A percentile compares a stretch with the other conserved stretches of the same genome.
These are phyloP conservation scores for Latrodectus geometricus DNA, from an alignment of 1,140 invertebrate species.

Conservation along the genomic window DNA sequence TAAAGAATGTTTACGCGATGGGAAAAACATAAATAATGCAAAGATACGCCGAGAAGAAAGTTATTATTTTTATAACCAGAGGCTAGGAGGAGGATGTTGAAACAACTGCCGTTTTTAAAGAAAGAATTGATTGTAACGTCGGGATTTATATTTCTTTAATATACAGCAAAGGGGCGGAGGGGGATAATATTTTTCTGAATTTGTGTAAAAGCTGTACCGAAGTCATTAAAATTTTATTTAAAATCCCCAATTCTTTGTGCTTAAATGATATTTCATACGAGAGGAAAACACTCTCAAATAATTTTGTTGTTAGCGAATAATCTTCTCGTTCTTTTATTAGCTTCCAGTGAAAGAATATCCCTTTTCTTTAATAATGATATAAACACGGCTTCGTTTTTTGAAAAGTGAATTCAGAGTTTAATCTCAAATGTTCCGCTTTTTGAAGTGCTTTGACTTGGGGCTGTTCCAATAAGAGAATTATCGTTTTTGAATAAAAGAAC, in stretches of 20 bases:
- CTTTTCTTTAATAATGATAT: neutral
- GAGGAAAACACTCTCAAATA: neutral
- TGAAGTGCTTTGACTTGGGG: neutral
- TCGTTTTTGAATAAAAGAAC: too few relatives aligned
- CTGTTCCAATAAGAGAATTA: too few relatives aligned
- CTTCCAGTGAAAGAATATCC: neutral
- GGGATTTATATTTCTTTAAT: neutral
- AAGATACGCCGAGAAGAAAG: neutral
- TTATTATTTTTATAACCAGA: neutral
- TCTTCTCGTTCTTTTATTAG: neutral
- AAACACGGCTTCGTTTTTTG: neutral
- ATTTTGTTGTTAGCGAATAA: neutral
- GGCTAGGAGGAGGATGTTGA: neutral
- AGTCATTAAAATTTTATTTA: slow-evolving; percentile 1
- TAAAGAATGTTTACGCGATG: neutral
- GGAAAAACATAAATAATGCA: neutral
- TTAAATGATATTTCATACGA: neutral
- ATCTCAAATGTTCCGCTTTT: neutral
- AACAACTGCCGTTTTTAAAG: neutral
- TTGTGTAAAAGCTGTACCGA: neutral
- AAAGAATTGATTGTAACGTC: neutral
- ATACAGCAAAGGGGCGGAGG: neutral
- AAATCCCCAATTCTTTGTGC: neutral
- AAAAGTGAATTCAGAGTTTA: neutral
- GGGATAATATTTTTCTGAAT: neutral